Conservation (phyloP, 2,888 invertebrate genomes). For the Melanargia galathea region DNA sequence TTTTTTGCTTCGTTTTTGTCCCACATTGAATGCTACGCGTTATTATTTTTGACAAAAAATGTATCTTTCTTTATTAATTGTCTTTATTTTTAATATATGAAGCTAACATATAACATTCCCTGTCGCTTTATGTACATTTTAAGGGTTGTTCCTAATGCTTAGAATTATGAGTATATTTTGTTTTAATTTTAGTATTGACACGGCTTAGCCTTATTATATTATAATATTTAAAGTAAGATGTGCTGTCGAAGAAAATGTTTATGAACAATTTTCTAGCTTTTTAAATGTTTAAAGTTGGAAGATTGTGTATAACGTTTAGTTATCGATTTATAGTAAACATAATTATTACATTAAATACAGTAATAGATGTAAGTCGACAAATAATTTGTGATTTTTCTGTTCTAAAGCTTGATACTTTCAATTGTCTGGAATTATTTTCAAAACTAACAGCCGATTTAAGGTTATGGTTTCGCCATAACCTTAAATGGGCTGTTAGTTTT, state of each 20-base stretch:
- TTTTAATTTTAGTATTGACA: conserved; percentile 32
- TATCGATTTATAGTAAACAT: conserved; percentile 1
- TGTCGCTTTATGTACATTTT: conserved; percentile 61
- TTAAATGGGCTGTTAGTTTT: no score
- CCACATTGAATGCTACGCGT: no score
- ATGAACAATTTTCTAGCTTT: conserved; percentile 16
- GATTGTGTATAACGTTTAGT: conserved; percentile 12
- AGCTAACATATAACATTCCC: conserved; percentile 60
- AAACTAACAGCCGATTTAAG: background rate
- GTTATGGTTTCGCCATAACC: no score
- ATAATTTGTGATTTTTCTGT: conserved; percentile 26
- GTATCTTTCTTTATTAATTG: conserved; percentile 1
- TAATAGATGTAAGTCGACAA: conserved; percentile 33
- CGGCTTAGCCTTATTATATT: conserved; percentile 35
- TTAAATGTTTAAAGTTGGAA: conserved; percentile 5
- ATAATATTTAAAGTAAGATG: conserved; percentile 18
- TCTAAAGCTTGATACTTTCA: background rate
- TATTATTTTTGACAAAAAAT: no score
- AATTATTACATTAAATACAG: conserved; percentile 23
- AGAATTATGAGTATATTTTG: conserved; percentile 53
- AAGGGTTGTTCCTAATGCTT: conserved; percentile 73
- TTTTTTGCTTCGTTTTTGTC: no score
- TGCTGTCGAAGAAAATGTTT: conserved; percentile 15
- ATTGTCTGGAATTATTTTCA: background rate
- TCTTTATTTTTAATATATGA: conserved; percentile 51